Base-by-base conservation (phyloP, 2,797 vertebrate species). In the Morus bassanus region DNA sequence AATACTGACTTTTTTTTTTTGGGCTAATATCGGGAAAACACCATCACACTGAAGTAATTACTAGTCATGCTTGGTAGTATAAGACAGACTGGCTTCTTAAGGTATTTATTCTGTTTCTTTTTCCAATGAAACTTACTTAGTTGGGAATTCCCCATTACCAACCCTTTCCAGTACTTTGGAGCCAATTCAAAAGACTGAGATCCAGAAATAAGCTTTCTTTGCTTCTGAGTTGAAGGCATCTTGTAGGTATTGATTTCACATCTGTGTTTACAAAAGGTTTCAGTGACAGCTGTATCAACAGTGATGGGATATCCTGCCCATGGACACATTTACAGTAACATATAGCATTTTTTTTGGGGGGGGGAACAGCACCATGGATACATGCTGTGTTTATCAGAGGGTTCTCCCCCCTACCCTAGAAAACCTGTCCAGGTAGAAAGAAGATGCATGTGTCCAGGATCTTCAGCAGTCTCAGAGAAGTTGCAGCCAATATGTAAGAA, bases 161-260 rank as follows among this genome's bases (percentile, higher is more conserved):
- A 17, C 33, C 57, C 13, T 22, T 92, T 76, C 37, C 1, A 1
- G 37, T 53, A 46, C 19, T 75, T 35, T 78, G 75, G 27, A 95
- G 61, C n/a, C 45, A 48, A 45, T 35, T 74, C 69, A 68, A 43
- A 57, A 67, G 53, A 23, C 21, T 35, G 25, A 39, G 45, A 85
- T 67, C 46, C 67, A 96, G 91, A 85, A 96, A 85, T 27, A 59
- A 86, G 35, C 18, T 94, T 68, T 75, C 41, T 84, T 90, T 81
- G 43, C 35, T 23, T 21, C 21, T 3, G 16, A 64, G 23, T 28
- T 43, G 57, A 73, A 92, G 77, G 43, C 61, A 90, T 73, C 85
- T 15, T 10, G 9, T 5, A 81, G 33, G 30, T 54, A 75, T 28
- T 4, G 0, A 81, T 86, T 95, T 88, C 85, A 94, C 41, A 80